Evolutionary conservation across 2,113 vertebrate species (phyloP).

Genomic region (Taurulus bubalis): DNA sequence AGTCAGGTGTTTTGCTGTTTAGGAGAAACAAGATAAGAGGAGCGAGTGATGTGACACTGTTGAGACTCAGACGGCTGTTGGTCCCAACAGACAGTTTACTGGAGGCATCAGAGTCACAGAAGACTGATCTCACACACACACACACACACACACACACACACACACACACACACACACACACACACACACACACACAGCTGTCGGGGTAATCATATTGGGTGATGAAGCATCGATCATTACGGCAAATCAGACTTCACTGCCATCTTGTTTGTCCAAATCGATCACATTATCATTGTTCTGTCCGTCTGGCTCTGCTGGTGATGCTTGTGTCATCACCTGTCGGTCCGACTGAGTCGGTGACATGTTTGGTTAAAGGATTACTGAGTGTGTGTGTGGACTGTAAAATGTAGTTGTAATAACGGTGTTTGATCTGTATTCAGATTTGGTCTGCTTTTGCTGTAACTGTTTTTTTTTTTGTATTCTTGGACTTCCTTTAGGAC

Average conservation of each 20-base stretch:
- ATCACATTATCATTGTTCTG: neutral
- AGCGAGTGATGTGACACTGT: neutral
- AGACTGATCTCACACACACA: neutral
- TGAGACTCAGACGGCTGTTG: constrained; percentile 15
- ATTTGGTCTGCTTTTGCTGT: neutral
- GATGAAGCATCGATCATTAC: constrained; percentile 26
- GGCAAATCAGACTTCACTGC: constrained; percentile 22
- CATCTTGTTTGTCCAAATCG: constrained; percentile 6
- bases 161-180: too few species aligned
- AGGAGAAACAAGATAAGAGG: neutral
- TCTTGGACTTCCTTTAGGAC: neutral
- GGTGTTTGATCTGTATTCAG: constrained; percentile 4
- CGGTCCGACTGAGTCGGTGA: too few species aligned
- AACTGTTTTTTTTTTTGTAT: neutral
- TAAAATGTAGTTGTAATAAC: neutral
- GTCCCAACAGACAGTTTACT: neutral
- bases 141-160: constrained; percentile 15
- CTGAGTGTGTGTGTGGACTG: neutral
- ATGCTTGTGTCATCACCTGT: too few species aligned
- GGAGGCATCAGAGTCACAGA: constrained; percentile 14
- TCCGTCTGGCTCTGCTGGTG: constrained; percentile 17
- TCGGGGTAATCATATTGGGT: constrained; percentile 8
- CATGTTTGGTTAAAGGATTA: too few species aligned
- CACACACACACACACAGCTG: constrained; percentile 7
- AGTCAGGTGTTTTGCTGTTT: neutral